phyloP scores from a whole-genome alignment of 1,140 invertebrate genomes.

The Phenacoccus solenopsis region DNA sequence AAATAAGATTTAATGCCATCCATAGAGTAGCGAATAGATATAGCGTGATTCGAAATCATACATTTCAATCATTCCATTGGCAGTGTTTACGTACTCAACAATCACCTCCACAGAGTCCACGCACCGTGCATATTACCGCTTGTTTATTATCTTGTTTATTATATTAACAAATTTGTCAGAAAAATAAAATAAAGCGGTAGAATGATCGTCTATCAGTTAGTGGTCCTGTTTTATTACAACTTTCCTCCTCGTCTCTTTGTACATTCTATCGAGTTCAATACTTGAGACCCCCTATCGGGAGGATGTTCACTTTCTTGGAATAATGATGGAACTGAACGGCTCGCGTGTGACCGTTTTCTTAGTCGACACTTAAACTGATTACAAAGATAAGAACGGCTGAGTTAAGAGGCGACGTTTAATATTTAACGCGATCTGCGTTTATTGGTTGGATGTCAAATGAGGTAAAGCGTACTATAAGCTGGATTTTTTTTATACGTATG shows the following conservation, averaged over 20 bases:
- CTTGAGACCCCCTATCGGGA: conserved; percentile 8
- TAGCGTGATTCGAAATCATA: not conserved
- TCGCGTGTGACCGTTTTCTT: conserved; percentile 10
- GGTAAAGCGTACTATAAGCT: conserved; percentile 6
- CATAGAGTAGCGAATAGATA: no score
- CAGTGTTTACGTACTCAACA: not conserved
- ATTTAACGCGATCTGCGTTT: conserved; percentile 13
- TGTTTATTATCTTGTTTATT: conserved; percentile 18
- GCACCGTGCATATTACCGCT: not conserved
- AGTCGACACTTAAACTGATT: conserved; percentile 17
- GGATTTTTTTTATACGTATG: not conserved
- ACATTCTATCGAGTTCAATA: not conserved
- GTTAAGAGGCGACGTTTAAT: conserved; percentile 16
- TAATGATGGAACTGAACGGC: conserved; percentile 10
- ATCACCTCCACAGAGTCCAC: not conserved
- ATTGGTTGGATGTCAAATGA: conserved; percentile 16
- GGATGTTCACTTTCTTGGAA: conserved; percentile 13
- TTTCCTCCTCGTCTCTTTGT: not conserved
- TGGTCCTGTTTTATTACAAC: conserved; percentile 13
- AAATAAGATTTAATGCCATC: no score
- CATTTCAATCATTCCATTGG: not conserved
- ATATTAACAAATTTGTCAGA: conserved; percentile 17
- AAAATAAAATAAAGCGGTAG: conserved; percentile 14
- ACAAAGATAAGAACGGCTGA: conserved; percentile 10
- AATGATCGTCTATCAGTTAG: conserved; percentile 12